A percentile compares a stretch with the other conserved stretches of the same genome.
Conservation (phyloP, 2,797 vertebrate genomes). For the Artibeus lituratus region DNA sequence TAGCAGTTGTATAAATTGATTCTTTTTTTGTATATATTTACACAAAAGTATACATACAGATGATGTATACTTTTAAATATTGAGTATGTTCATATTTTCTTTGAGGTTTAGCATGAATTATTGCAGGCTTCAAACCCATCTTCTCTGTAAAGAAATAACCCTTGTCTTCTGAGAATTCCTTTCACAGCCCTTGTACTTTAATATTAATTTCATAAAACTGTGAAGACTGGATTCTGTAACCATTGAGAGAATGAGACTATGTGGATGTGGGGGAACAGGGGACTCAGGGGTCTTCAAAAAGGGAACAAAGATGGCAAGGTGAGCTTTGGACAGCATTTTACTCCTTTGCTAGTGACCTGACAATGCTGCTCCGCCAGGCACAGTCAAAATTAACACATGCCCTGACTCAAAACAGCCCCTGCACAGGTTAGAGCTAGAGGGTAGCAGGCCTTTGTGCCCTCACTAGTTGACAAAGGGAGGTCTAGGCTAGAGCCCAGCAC, state of each 20-base stretch:
- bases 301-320: neutral
- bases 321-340: neutral
- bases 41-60: too few species aligned
- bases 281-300: neutral
- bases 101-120: neutral
- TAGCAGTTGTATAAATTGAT: neutral
- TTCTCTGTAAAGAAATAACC: neutral
- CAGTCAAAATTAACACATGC: neutral
- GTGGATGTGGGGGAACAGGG: accelerated
- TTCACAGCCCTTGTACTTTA: neutral
- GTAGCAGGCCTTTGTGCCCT: neutral
- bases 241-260: neutral
- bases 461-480: neutral
- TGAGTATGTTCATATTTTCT: neutral
- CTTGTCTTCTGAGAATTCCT: slow-evolving; percentile 4
- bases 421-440: neutral
- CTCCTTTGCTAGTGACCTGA: neutral
- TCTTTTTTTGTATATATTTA: neutral
- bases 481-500: neutral
- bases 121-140: neutral
- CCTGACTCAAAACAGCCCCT: neutral
- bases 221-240: slow-evolving; percentile 22
- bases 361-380: neutral
- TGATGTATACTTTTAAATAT: neutral
- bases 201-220: slow-evolving; percentile 40